Conservation (phyloP, 2,113 vertebrate genomes). For the Vimba vimba region DNA sequence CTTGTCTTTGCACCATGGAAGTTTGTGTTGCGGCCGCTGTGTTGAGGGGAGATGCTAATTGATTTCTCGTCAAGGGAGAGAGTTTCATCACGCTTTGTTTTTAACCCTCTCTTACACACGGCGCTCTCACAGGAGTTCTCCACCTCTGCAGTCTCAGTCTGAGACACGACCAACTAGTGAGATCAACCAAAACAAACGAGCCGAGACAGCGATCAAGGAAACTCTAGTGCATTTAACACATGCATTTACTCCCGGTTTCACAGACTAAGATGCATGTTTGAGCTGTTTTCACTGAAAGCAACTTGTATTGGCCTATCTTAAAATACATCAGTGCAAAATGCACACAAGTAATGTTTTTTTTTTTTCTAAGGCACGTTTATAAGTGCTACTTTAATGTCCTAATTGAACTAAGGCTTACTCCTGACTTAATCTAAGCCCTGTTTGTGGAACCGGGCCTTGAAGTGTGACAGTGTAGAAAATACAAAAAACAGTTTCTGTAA, state of each 20-base stretch:
- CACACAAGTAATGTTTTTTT: too few relatives aligned
- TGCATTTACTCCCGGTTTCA: too few relatives aligned
- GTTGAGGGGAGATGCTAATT: slow-evolving; percentile 67
- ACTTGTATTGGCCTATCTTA: too few relatives aligned
- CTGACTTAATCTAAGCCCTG: too few relatives aligned
- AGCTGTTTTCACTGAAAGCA: too few relatives aligned
- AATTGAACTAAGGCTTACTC: too few relatives aligned
- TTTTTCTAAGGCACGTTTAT: too few relatives aligned
- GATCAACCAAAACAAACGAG: background rate
- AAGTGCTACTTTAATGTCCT: too few relatives aligned
- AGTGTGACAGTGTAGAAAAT: background rate
- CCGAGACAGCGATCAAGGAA: background rate
- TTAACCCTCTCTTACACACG: slow-evolving; percentile 70
- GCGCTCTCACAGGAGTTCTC: slow-evolving; percentile 53
- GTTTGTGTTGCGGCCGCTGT: slow-evolving; percentile 46
- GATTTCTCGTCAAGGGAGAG: slow-evolving; percentile 74
- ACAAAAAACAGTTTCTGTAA: background rate
- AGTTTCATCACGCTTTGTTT: slow-evolving; percentile 81
- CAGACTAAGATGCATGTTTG: too few relatives aligned
- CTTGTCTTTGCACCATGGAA: slow-evolving; percentile 68
- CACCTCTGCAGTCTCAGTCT: slow-evolving; percentile 15
- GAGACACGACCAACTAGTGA: background rate
- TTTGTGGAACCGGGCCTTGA: too few relatives aligned
- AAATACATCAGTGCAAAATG: too few relatives aligned
- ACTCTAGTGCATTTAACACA: background rate